These are phyloP conservation scores for Saccostrea cuccullata DNA, from an alignment of 1,140 invertebrate species.

Conservation along the genomic window DNA sequence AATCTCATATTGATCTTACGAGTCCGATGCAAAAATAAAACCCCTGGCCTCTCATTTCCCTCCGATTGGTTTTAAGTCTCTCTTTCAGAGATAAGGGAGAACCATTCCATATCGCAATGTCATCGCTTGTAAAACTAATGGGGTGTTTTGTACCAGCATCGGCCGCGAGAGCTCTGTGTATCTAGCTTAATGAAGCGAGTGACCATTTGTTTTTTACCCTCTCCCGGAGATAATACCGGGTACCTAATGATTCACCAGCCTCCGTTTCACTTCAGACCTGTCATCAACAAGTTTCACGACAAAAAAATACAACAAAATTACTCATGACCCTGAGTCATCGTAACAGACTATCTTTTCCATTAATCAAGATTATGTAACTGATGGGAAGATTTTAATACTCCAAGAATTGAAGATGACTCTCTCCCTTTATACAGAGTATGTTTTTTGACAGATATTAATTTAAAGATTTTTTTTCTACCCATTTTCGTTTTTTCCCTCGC, in stretches of 20 bases:
- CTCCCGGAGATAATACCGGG: background rate
- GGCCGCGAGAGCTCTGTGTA: background rate
- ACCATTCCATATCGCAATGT: background rate
- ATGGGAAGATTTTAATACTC: background rate
- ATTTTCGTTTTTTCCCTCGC: background rate
- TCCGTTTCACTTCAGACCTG: background rate
- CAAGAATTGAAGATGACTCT: conserved; percentile 6
- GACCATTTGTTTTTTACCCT: conserved; percentile 2
- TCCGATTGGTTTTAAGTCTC: background rate
- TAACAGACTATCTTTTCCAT: background rate
- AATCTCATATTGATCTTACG: background rate
- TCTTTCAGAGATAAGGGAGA: background rate
- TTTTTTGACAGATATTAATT: background rate
- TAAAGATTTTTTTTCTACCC: background rate
- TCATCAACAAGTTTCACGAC: background rate
- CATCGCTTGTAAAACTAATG: background rate
- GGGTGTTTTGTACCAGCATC: background rate
- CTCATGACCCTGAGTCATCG: conserved; percentile 18
- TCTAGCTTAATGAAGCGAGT: background rate
- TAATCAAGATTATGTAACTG: conserved; percentile 31
- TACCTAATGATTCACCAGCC: conserved; percentile 2
- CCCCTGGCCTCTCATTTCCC: background rate
- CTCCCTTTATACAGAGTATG: background rate
- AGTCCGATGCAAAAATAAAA: background rate
- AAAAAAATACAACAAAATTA: conserved; percentile 19